Evolutionary conservation across 2,888 invertebrate genomes (phyloP).

Genomic region (Pyralis farinalis): DNA sequence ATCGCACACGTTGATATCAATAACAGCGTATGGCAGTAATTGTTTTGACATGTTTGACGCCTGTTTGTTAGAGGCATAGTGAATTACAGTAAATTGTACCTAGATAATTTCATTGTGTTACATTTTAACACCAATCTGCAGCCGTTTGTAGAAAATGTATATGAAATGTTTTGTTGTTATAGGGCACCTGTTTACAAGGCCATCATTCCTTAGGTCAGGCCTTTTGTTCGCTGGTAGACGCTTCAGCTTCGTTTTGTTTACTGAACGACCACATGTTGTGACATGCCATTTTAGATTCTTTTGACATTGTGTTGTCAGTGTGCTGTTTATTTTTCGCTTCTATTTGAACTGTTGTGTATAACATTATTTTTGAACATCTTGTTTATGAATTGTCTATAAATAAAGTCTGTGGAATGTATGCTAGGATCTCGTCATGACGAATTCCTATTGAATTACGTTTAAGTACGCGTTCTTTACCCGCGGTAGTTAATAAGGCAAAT

Average conservation of each 20-base stretch:
- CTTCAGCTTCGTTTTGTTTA: conserved; percentile 50
- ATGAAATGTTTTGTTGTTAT: conserved; percentile 72
- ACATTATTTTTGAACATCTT: conserved; percentile 11
- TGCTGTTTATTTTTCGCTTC: conserved; percentile 38
- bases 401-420: neutral
- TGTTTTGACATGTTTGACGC: too few species aligned
- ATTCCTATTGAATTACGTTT: too few species aligned
- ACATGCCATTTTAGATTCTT: conserved; percentile 43
- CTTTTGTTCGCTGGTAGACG: conserved; percentile 52
- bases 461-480: neutral
- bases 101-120: too few species aligned
- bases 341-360: conserved; percentile 27
- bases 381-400: neutral
- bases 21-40: too few species aligned
- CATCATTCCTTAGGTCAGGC: conserved; percentile 77
- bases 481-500: neutral
- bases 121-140: neutral
- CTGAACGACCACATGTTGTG: conserved; percentile 52
- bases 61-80: too few species aligned
- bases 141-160: neutral
- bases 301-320: conserved; percentile 46
- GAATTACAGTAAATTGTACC: too few species aligned
- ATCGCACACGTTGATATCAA: too few species aligned
- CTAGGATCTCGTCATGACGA: neutral
- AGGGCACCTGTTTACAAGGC: conserved; percentile 77